Conservation (phyloP, 2,113 vertebrate genomes). For the Neopipo cinnamomea region DNA sequence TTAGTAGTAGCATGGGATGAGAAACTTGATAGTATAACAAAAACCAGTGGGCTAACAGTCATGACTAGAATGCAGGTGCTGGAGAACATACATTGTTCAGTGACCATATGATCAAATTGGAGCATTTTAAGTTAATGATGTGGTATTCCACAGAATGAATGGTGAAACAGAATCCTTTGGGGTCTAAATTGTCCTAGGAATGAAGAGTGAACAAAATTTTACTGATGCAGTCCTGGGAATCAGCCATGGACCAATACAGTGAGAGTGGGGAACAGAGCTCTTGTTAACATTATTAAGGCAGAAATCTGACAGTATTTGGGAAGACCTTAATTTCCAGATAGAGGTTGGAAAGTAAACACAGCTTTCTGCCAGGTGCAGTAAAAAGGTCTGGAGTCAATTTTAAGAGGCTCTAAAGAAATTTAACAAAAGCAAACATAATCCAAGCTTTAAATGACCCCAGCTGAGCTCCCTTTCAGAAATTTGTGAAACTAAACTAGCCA, state of each 20-base stretch:
- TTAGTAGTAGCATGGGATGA: neutral
- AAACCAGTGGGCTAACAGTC: neutral
- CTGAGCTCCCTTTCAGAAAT: neutral
- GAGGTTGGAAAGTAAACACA: neutral
- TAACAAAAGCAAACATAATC: conserved; percentile 17
- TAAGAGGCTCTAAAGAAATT: conserved; percentile 19
- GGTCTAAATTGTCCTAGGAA: neutral
- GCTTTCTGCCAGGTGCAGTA: conserved; percentile 46
- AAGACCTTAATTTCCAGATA: conserved; percentile 23
- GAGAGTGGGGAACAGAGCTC: neutral
- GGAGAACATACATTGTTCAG: neutral
- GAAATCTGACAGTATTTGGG: neutral
- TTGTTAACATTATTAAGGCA: neutral
- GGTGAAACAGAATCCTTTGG: neutral
- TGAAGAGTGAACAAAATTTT: neutral
- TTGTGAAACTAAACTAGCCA: conserved; percentile 25
- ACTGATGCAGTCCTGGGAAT: neutral
- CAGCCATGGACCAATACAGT: neutral
- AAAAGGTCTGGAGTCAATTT: conserved; percentile 37
- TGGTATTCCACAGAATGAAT: neutral
- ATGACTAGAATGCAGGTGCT: neutral
- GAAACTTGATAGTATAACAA: neutral
- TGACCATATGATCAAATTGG: neutral
- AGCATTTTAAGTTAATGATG: neutral
- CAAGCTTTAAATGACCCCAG: conserved; percentile 3